Evolutionary conservation across 2,797 vertebrate species (phyloP), one percentile per base, ranked within the genome.

Genomic region (Mormyrops boulengeri): DNA sequence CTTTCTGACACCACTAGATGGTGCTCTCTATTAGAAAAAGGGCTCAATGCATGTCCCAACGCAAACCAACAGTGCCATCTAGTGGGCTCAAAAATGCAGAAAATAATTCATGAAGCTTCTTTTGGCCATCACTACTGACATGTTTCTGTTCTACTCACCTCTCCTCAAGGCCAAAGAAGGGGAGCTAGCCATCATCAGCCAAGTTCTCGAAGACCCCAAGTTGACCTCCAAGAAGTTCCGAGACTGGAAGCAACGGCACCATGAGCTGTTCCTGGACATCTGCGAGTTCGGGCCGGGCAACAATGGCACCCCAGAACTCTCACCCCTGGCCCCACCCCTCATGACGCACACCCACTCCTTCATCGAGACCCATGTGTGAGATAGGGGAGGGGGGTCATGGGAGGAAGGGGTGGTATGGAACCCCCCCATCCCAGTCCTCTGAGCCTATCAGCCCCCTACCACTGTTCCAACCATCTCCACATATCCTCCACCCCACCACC

Each of bases 221-320:
- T 94, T 97, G 91, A 97, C 96, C 85, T 96, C 96, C 80, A 97
- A 97, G 94, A 97, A 95, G 93, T 97, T 97, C 94, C 95, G 96
- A 93, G 96, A 98, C 91, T 97, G 96, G 97, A 98, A 98, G 93
- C 94, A 96, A 95, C 97, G 96, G 95, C 97, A 97, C 95, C 95
- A 96, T 90, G 97, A 97, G 90, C 97, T 97, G 93, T 97, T 96
- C 93, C 93, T 97, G 92, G 97, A 97, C 95, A 97, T 97, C 95
- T 97, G 96, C 96, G 96, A 97, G 95, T 97, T 97, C 93, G 96
- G 95, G 91, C 95, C 93, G 88, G 95, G 96, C 92, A 96, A 96
- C 93, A 96, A 97, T 0, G 96, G 95, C 93, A 95, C 96, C 91
- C 96, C 96, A 88, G 96, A 97, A 93, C 95, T 96, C 88, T 95